A percentile compares a stretch with the other conserved stretches of the same genome.
phyloP scores from a whole-genome alignment of 2,888 invertebrate species.

The Latrodectus hesperus region DNA sequence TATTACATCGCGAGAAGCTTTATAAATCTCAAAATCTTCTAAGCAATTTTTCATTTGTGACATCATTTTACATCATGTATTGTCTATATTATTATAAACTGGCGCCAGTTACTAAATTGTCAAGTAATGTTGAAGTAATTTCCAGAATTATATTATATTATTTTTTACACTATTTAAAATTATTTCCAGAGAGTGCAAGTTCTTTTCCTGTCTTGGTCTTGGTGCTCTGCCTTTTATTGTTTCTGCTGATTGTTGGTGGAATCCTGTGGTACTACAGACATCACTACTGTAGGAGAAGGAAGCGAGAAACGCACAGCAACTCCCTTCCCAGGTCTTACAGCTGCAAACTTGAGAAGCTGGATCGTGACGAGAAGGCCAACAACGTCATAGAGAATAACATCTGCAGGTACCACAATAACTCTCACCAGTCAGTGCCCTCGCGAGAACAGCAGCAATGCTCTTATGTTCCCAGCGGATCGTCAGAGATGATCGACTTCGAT shows the following conservation, averaged over 20 bases:
- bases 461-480: conserved; percentile 76
- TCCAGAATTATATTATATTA: too few relatives aligned
- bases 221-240: conserved; percentile 72
- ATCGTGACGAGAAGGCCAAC: conserved; percentile 84
- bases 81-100: too few relatives aligned
- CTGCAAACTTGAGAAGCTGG: conserved; percentile 71
- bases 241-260: conserved; percentile 74
- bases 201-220: conserved; percentile 54
- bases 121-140: too few relatives aligned
- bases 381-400: conserved; percentile 94
- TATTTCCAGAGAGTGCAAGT: conserved; percentile 37
- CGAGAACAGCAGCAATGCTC: conserved; percentile 77
- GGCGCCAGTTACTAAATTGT: too few relatives aligned
- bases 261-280: conserved; percentile 78
- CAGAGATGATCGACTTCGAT: conserved; percentile 78
- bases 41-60: too few relatives aligned
- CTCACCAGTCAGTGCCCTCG: conserved; percentile 84
- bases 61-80: too few relatives aligned
- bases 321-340: conserved; percentile 52
- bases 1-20: too few relatives aligned
- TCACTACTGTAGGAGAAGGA: conserved; percentile 76
- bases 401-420: conserved; percentile 84
- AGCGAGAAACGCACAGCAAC: conserved; percentile 53
- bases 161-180: neutral
- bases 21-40: too few relatives aligned